Percentiles rank a stretch among this genome's conserved stretches.
Conservation (phyloP, 2,113 vertebrate genomes). For the Crotalus helleri region DNA sequence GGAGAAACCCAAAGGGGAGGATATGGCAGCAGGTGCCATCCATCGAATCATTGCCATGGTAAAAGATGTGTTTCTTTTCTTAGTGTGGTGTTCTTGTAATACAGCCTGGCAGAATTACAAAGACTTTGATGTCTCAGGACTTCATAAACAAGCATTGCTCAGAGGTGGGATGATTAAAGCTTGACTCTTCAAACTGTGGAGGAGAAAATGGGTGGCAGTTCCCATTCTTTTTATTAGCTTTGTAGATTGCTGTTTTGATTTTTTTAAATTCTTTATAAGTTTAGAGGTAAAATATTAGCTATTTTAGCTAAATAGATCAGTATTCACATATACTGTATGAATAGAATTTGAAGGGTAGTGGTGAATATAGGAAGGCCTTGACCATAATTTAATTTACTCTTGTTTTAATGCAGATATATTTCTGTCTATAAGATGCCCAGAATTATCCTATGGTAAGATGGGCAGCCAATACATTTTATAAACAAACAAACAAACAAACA, state of each 20-base stretch:
- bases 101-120: neutral
- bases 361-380: neutral
- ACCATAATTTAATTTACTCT: neutral
- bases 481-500: too few relatives aligned
- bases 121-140: neutral
- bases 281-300: neutral
- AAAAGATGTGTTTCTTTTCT: neutral
- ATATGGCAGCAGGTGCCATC: slow-evolving; percentile 87
- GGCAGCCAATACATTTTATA: neutral
- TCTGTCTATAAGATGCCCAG: neutral
- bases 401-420: neutral
- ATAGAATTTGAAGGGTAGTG: neutral
- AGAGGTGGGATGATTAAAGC: neutral
- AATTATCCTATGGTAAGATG: neutral
- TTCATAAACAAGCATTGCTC: neutral
- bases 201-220: neutral
- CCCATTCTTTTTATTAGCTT: neutral
- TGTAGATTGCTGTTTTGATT: neutral
- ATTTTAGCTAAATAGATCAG: neutral
- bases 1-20: slow-evolving; percentile 88
- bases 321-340: neutral
- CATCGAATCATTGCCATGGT: slow-evolving; percentile 82
- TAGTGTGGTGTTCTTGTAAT: neutral
- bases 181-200: neutral
- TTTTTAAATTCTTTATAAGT: neutral